Percentiles rank a stretch among this genome's conserved stretches.
These are phyloP conservation scores for Argyra leucocephala DNA, from an alignment of 2,888 invertebrate species.

Conservation along the genomic window DNA sequence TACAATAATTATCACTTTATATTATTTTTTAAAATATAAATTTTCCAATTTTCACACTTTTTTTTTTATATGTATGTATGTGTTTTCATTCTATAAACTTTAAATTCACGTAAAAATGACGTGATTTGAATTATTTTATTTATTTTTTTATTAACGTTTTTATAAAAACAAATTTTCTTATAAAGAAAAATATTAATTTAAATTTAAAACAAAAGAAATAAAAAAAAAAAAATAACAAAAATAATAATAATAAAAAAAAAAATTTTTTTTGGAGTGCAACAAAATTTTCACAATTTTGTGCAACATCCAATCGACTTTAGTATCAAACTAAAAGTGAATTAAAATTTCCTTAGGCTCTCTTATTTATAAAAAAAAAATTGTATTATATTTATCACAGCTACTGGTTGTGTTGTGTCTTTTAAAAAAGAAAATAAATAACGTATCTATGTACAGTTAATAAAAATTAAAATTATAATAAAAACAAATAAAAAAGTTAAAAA, in stretches of 20 bases:
- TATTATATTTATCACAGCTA: neutral
- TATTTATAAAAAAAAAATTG: conserved; percentile 32
- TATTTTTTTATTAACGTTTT: neutral
- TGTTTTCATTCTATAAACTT: no score
- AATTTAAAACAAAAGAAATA: neutral
- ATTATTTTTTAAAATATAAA: no score
- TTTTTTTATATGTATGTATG: no score
- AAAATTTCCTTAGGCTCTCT: conserved; percentile 28
- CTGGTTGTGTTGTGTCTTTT: neutral
- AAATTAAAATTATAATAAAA: neutral
- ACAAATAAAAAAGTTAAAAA: neutral
- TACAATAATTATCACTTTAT: no score
- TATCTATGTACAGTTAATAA: neutral
- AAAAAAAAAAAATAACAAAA: neutral
- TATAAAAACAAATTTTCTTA: neutral
- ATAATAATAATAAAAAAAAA: neutral
- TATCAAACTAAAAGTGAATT: conserved; percentile 33
- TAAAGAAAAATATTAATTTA: neutral
- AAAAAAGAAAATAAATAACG: neutral
- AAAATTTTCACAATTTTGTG: conserved; percentile 2
- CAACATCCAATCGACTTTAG: conserved; percentile 21
- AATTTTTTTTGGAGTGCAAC: neutral
- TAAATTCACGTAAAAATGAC: neutral
- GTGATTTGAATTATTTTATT: neutral
- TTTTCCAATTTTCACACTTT: no score